Conservation (phyloP, 2,888 invertebrate genomes). For the Conomelus anceps region DNA sequence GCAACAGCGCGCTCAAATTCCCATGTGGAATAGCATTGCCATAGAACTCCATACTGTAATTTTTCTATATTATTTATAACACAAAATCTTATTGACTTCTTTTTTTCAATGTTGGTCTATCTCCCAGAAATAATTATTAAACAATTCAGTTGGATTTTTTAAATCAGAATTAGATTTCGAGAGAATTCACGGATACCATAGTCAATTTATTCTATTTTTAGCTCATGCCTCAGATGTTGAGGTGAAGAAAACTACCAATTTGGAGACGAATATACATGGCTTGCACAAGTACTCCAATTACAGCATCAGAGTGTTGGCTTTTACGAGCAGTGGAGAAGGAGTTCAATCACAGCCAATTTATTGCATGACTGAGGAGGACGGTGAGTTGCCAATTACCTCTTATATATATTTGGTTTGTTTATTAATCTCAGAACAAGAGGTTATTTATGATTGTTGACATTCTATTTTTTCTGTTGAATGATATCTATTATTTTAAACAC, state of each 20-base stretch:
- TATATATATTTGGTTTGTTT: not conserved
- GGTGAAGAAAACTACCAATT: conserved; percentile 67
- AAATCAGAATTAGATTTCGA: too few relatives aligned
- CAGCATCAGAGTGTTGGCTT: conserved; percentile 76
- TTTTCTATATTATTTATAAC: too few relatives aligned
- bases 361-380: conserved; percentile 80
- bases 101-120: too few relatives aligned
- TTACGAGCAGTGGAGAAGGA: conserved; percentile 80
- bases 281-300: conserved; percentile 82
- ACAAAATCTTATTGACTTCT: too few relatives aligned
- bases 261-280: conserved; percentile 72
- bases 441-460: not conserved
- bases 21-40: too few relatives aligned
- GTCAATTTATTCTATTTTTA: not conserved
- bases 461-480: too few relatives aligned
- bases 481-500: too few relatives aligned
- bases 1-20: too few relatives aligned
- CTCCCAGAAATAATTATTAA: too few relatives aligned
- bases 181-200: too few relatives aligned
- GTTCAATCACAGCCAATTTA: conserved; percentile 66
- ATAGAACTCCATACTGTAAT: too few relatives aligned
- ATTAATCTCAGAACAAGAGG: not conserved
- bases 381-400: conserved; percentile 42
- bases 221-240: conserved; percentile 42
- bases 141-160: too few relatives aligned